Evolutionary conservation across 1,140 invertebrate species (phyloP), one percentile per base, ranked within the genome.

Genomic region (Drosophila kikkawai): DNA sequence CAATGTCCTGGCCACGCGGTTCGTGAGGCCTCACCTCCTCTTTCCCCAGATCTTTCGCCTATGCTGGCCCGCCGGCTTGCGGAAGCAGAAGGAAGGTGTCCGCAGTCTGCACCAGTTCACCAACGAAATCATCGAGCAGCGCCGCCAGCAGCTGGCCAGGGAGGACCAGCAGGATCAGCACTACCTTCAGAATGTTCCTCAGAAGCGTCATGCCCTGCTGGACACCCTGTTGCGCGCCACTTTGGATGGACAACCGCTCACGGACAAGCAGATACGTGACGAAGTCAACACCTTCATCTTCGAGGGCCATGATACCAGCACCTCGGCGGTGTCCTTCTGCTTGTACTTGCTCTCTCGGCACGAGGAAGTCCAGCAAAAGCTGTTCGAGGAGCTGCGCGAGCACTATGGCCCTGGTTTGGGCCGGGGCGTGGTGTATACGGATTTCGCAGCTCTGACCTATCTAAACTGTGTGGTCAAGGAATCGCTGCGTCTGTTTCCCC

Each of bases 281-380:
- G 95, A 96, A 93, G 95, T 96, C 0, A 95, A 96, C 75, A 96
- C 96, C 0, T 96, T 96, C 79, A 95, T 96, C 94, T 97, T 97
- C 91, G 96, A 95, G 93, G 96, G 97, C 3, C 93, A 94, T 39
- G 96, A 97, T 67, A 96, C 96, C 15, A 96, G 95, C 15, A 93
- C 94, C 0, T 91, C 94, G 26, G 94, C 93, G 0, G 93, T 96
- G 3, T 91, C 91, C 41, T 96, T 95, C 93, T 87, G 94, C 3
- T 60, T 96, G 0, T 94, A 94, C 66, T 79, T 92, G 26, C 82
- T 96, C 44, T 94, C 94, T 4, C 91, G 93, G 59, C 85, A 95
- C 92, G 93, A 93, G 0, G 92, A 95, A 37, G 91, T 95, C 34
- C 96, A 96, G 84, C 79, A 94, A 26, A 94, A 94, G 82, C 73